Evolutionary conservation across 2,888 invertebrate species (phyloP).

Genomic region (Eupelmus urozonus): DNA sequence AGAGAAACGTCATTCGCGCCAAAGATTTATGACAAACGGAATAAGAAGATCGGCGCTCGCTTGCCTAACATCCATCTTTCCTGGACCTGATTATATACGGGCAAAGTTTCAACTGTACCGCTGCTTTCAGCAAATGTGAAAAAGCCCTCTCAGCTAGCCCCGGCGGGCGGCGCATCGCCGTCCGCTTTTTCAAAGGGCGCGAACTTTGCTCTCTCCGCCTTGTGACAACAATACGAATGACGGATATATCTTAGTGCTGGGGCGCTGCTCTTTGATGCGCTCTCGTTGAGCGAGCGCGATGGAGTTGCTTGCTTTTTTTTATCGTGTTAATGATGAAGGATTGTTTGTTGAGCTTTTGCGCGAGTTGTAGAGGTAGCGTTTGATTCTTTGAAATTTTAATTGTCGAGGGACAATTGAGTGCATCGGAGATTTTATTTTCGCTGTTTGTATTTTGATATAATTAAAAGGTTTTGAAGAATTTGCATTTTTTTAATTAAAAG

Average conservation of each 20-base stretch:
- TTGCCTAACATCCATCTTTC: constrained; percentile 38
- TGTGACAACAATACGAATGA: constrained; percentile 22
- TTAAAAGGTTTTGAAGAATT: no score
- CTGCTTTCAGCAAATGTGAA: constrained; percentile 33
- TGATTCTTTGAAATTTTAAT: no score
- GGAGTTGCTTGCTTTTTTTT: no score
- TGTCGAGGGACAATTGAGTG: no score
- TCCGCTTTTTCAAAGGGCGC: constrained; percentile 34
- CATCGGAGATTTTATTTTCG: no score
- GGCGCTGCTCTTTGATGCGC: neutral
- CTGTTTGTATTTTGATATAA: no score
- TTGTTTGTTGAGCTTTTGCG: neutral
- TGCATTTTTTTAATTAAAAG: no score
- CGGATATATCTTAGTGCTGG: constrained; percentile 17
- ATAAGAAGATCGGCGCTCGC: neutral
- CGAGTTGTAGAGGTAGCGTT: no score
- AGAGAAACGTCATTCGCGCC: neutral
- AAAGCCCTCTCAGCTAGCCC: constrained; percentile 5
- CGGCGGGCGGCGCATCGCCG: neutral
- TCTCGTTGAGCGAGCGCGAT: no score
- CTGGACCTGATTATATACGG: constrained; percentile 43
- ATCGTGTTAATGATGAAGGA: neutral
- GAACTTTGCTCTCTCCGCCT: neutral
- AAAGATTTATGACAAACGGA: constrained; percentile 19
- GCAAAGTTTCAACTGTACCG: constrained; percentile 36